Conservation (phyloP, 1,140 invertebrate genomes). For the Cyphomyrmex costatus region DNA sequence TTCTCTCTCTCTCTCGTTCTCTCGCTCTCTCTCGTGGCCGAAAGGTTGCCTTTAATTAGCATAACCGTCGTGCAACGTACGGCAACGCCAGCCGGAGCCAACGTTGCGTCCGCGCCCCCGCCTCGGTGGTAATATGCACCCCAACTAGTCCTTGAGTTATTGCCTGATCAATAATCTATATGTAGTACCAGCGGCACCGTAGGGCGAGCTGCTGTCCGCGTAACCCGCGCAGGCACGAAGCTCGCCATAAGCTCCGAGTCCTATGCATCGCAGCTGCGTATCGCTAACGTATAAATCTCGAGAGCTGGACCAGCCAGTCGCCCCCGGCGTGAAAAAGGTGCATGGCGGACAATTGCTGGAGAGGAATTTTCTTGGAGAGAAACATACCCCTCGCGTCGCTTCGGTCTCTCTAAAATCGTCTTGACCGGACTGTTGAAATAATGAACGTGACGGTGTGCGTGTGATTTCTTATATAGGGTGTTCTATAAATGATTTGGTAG, state of each 20-base stretch:
- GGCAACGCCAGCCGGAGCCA: slow-evolving; percentile 75
- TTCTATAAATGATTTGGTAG: too few species aligned
- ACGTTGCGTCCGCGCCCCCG: slow-evolving; percentile 71
- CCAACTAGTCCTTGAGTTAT: slow-evolving; percentile 86
- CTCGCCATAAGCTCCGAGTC: slow-evolving; percentile 81
- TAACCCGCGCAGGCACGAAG: slow-evolving; percentile 77
- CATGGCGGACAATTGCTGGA: slow-evolving; percentile 7
- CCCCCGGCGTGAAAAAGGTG: slow-evolving; percentile 56
- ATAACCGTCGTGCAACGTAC: slow-evolving; percentile 82
- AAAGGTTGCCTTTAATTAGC: slow-evolving; percentile 83
- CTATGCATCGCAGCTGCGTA: slow-evolving; percentile 83
- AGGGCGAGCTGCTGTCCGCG: slow-evolving; percentile 82
- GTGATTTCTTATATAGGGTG: too few species aligned
- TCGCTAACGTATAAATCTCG: slow-evolving; percentile 75
- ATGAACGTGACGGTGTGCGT: neutral
- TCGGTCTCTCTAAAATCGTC: neutral
- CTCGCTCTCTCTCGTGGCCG: slow-evolving; percentile 42
- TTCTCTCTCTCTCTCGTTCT: slow-evolving; percentile 14
- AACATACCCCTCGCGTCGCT: neutral
- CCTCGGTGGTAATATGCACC: slow-evolving; percentile 84
- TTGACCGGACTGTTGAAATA: neutral
- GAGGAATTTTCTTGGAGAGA: neutral
- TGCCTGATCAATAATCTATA: slow-evolving; percentile 87
- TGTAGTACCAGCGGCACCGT: slow-evolving; percentile 81
- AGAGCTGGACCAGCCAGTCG: slow-evolving; percentile 26